Base-by-base conservation (phyloP, 2,888 invertebrate species). In the Fissipunctia ypsillon region DNA sequence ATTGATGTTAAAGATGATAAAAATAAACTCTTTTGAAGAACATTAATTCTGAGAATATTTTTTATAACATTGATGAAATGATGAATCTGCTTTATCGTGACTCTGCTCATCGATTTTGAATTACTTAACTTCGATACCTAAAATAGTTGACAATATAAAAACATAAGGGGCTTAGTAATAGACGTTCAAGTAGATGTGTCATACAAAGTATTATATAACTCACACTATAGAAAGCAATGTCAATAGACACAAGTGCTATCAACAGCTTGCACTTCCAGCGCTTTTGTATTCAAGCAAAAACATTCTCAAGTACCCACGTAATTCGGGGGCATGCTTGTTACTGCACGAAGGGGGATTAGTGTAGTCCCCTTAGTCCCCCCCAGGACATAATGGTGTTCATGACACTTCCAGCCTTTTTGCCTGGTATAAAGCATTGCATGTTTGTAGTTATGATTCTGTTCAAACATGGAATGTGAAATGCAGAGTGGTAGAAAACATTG, bases 241-340 rank as follows among this genome's bases (percentile, higher is more conserved):
- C 31, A 31, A 50, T 60, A 68, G 10, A 56, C 10, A 3, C 10
- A 48, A 67, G 28, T 25, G 41, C 35, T 66, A 56, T 52, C 63
- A 60, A 7, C 43, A 31, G 41, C 16, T 38, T 56, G 16, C 59
- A 43, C 54, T 43, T 38, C 9, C 56, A 63, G 25, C n/a, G 22
- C 38, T 65, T 73, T 79, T 70, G 67, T 68, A 61, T 63, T 45
- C 41, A 38, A 41, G 41, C 52, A 76, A 84, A 70, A 73, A 59
- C 63, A 56, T 45, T 59, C 61, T 68, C 50, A 67, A 65, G 48
- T 19, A 31, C 41, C 43, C 14, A 63, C 45, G 50, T 73, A 64
- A 69, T 76, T 80, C 56, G 63, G 69, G 43, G 22, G 70, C 76
- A 82, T 69, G 73, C 73, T 80, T 80, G 81, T 85, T 65, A 73